phyloP scores from a whole-genome alignment of 2,113 vertebrate species.

The Todiramphus saurophagus region DNA sequence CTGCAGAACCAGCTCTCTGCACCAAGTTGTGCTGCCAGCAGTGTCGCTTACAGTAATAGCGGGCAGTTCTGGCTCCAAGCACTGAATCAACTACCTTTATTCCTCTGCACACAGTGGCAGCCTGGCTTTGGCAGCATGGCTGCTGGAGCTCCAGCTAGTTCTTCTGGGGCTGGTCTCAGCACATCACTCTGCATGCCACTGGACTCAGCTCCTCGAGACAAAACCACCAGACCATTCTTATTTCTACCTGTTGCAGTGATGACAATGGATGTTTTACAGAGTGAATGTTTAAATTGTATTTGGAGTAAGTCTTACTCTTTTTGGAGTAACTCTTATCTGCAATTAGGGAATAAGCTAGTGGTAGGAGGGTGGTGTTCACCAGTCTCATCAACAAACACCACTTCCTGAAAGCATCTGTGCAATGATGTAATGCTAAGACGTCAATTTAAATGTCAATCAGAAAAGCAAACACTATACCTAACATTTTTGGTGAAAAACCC shows the following conservation, averaged over 20 bases:
- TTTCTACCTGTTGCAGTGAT: neutral
- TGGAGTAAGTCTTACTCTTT: neutral
- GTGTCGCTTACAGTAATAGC: neutral
- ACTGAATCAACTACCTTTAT: neutral
- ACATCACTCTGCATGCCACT: no score
- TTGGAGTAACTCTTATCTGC: neutral
- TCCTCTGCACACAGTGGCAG: neutral
- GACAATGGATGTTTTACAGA: accelerated
- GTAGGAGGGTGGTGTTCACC: accelerated
- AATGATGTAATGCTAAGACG: neutral
- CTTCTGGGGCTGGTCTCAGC: no score
- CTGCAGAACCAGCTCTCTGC: neutral
- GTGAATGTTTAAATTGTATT: neutral
- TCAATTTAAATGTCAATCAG: neutral
- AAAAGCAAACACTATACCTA: neutral
- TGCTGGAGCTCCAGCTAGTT: no score
- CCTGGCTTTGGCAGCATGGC: neutral
- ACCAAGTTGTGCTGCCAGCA: accelerated
- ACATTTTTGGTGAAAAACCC: neutral
- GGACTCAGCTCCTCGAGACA: neutral
- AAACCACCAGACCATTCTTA: neutral
- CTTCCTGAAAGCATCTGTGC: neutral
- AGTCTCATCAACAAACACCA: neutral
- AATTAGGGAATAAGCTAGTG: neutral
- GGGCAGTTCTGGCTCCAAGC: neutral